phyloP scores from a whole-genome alignment of 2,113 vertebrate genomes.

The Electrona antarctica region DNA sequence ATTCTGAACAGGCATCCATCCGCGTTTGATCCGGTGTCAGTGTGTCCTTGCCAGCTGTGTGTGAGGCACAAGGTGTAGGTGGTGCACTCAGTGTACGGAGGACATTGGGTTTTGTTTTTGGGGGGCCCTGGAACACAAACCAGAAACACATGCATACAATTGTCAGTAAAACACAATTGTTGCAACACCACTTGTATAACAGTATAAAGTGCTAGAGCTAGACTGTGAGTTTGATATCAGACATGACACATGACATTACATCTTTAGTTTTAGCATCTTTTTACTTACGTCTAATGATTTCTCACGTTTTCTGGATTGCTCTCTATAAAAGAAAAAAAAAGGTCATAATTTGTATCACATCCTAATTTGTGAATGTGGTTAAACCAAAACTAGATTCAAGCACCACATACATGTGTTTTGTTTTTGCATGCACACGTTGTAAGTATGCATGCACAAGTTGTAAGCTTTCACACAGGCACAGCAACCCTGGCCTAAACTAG shows the following conservation, averaged over 20 bases:
- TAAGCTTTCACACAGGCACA: too few species aligned
- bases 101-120: constrained; percentile 1
- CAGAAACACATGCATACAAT: constrained; percentile 33
- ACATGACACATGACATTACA: too few species aligned
- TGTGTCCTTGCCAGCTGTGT: constrained; percentile 3
- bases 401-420: too few species aligned
- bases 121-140: background rate
- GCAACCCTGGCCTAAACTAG: too few species aligned
- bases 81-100: constrained; percentile 35
- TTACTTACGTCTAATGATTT: constrained; percentile 57
- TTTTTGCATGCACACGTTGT: too few species aligned
- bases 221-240: too few species aligned
- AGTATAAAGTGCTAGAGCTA: too few species aligned
- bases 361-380: too few species aligned
- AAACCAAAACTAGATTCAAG: too few species aligned
- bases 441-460: too few species aligned
- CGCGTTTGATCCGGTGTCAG: background rate
- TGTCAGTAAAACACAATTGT: background rate
- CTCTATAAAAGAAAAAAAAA: constrained; percentile 45
- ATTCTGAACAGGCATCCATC: background rate
- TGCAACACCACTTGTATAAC: background rate
- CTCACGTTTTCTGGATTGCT: constrained; percentile 56
- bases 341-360: background rate
- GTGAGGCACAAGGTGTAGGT: background rate
- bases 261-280: background rate